These are phyloP conservation scores for Ophion slaviceki DNA, from an alignment of 2,888 invertebrate genomes.

Conservation along the genomic window DNA sequence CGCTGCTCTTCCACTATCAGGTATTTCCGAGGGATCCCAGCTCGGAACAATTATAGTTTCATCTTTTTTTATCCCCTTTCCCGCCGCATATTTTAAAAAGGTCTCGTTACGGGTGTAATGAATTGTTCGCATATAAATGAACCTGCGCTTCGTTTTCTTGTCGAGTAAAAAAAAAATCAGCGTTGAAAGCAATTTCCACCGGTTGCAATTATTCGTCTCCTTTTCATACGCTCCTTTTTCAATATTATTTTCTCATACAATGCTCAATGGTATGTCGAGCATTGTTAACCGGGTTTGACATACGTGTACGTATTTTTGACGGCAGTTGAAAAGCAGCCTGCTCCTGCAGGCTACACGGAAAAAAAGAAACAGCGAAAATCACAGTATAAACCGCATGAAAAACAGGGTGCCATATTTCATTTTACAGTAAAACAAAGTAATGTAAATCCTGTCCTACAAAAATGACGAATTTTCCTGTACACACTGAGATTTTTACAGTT, in stretches of 20 bases:
- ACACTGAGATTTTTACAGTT: too few relatives aligned
- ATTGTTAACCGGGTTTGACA: constrained; percentile 56
- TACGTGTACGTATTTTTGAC: constrained; percentile 39
- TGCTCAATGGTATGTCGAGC: constrained; percentile 4
- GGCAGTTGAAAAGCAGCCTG: constrained; percentile 37
- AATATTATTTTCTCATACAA: constrained; percentile 41
- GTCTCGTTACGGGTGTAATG: constrained; percentile 37
- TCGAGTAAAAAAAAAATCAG: constrained; percentile 7
- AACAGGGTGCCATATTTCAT: too few relatives aligned
- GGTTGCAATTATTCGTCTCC: neutral
- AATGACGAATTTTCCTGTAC: too few relatives aligned
- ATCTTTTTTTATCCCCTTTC: constrained; percentile 7
- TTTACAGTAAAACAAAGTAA: too few relatives aligned
- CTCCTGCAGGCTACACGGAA: constrained; percentile 35
- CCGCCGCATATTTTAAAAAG: constrained; percentile 35
- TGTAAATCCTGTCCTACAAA: too few relatives aligned
- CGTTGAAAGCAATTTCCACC: constrained; percentile 11
- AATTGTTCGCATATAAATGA: constrained; percentile 31
- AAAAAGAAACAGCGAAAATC: too few relatives aligned
- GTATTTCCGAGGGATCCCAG: constrained; percentile 29
- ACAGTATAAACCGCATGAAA: too few relatives aligned
- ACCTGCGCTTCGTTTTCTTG: constrained; percentile 1
- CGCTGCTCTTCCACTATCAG: constrained; percentile 14
- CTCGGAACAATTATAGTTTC: constrained; percentile 50
- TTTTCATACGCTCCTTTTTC: constrained; percentile 41